A percentile compares a stretch with the other conserved stretches of the same genome.
Conservation (phyloP, 2,797 vertebrate species). For the Distichodus sexfasciatus region DNA sequence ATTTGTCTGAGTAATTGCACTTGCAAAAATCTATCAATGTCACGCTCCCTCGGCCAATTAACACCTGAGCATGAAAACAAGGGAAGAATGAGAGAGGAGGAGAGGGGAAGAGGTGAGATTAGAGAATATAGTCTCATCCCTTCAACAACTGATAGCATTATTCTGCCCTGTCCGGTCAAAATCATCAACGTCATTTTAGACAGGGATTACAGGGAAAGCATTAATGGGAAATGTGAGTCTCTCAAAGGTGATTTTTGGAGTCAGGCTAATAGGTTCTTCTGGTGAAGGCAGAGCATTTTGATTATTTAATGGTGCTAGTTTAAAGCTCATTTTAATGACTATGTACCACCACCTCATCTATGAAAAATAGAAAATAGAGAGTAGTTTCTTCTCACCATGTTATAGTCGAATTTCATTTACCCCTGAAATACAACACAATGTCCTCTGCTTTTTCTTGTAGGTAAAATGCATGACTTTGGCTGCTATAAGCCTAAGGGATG, state of each 20-base stretch:
- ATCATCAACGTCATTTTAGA: constrained; percentile 5
- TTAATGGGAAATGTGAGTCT: not conserved
- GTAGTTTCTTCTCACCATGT: not conserved
- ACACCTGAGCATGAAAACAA: constrained; percentile 48
- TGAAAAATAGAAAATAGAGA: not conserved
- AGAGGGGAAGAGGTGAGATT: constrained; percentile 36
- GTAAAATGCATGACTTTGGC: too few relatives aligned
- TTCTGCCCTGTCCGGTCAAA: constrained; percentile 20
- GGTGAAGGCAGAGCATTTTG: constrained; percentile 10
- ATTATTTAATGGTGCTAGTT: not conserved
- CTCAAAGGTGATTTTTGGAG: not conserved
- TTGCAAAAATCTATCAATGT: constrained; percentile 58
- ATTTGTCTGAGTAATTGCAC: constrained; percentile 59
- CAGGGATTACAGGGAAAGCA: not conserved
- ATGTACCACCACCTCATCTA: not conserved
- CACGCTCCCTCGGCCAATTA: constrained; percentile 51
- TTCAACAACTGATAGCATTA: constrained; percentile 23
- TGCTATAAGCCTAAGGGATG: not conserved
- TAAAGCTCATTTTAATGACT: constrained; percentile 6
- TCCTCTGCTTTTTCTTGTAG: too few relatives aligned
- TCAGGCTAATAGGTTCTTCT: not conserved
- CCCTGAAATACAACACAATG: not conserved
- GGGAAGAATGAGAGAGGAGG: constrained; percentile 32
- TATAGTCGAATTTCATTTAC: not conserved
- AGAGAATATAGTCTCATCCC: constrained; percentile 39